Percentiles rank a stretch among this genome's conserved stretches.
These are phyloP conservation scores for Epinephelus malabaricus DNA, from an alignment of 2,797 vertebrate genomes.

Conservation along the genomic window DNA sequence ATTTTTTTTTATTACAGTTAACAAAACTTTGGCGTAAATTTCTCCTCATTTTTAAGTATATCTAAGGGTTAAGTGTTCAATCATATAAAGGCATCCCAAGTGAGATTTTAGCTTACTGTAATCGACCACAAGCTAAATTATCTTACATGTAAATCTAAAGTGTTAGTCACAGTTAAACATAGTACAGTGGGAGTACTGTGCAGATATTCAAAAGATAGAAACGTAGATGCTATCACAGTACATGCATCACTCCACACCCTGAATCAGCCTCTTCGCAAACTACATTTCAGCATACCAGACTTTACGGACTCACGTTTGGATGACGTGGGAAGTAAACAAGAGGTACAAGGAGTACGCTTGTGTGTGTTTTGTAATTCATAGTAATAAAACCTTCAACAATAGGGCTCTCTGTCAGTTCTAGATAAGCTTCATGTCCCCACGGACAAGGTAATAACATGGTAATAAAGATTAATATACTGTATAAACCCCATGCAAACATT, in stretches of 20 bases:
- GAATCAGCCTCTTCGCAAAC: constrained; percentile 15
- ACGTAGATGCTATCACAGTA: constrained; percentile 8
- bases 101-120: constrained; percentile 18
- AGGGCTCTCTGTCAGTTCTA: constrained; percentile 4
- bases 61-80: background rate
- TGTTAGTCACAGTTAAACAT: background rate
- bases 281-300: constrained; percentile 17
- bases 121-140: constrained; percentile 29
- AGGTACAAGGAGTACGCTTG: background rate
- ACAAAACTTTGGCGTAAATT: constrained; percentile 3
- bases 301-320: constrained; percentile 16
- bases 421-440: constrained; percentile 20
- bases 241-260: constrained; percentile 14
- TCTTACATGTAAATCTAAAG: constrained; percentile 25
- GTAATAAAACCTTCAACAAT: constrained; percentile 36
- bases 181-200: constrained; percentile 16
- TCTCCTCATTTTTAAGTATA: constrained; percentile 28
- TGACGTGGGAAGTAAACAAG: constrained; percentile 16
- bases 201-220: background rate
- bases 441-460: constrained; percentile 10
- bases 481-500: constrained; percentile 25
- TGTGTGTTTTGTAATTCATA: constrained; percentile 50
- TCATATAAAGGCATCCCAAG: background rate
- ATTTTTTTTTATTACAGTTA: background rate
- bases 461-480: constrained; percentile 12